Percentiles rank a stretch among this genome's conserved stretches.
phyloP scores from a whole-genome alignment of 2,888 invertebrate genomes.

The Hydriomena furcata region DNA sequence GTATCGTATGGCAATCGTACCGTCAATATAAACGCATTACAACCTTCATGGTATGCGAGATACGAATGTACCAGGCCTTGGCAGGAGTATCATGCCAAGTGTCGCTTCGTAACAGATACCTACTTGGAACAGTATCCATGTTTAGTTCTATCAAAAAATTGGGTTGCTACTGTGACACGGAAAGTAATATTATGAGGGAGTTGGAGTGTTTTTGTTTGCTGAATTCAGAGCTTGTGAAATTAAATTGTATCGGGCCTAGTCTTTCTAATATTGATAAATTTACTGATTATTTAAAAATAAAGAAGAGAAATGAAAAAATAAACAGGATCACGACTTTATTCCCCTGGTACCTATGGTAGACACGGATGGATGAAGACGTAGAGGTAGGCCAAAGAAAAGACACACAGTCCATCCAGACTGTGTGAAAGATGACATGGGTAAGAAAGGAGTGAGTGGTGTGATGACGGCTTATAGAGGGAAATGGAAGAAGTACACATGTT shows the following conservation, averaged over 20 bases:
- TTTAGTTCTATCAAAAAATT: constrained; percentile 48
- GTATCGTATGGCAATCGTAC: constrained; percentile 11
- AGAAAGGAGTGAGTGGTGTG: too few relatives aligned
- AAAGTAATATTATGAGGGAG: constrained; percentile 17
- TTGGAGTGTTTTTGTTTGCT: constrained; percentile 9
- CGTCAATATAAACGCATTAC: constrained; percentile 23
- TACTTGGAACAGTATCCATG: constrained; percentile 51
- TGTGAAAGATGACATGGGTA: too few relatives aligned
- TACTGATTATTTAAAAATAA: too few relatives aligned
- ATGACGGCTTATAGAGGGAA: too few relatives aligned
- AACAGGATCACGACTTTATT: too few relatives aligned
- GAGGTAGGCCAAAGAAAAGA: too few relatives aligned
- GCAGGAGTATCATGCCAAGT: constrained; percentile 70
- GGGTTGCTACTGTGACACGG: constrained; percentile 32
- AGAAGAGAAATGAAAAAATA: too few relatives aligned
- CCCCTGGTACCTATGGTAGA: too few relatives aligned
- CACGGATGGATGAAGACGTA: too few relatives aligned
- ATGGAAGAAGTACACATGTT: too few relatives aligned
- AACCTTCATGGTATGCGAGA: constrained; percentile 48
- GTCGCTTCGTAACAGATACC: constrained; percentile 60
- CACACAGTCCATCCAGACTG: too few relatives aligned
- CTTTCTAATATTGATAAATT: neutral
- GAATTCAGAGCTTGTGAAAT: neutral
- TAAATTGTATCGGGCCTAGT: neutral
- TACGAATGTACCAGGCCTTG: constrained; percentile 55